Evolutionary conservation across 2,888 invertebrate species (phyloP).

Genomic region (Ecliptopera silaceata): DNA sequence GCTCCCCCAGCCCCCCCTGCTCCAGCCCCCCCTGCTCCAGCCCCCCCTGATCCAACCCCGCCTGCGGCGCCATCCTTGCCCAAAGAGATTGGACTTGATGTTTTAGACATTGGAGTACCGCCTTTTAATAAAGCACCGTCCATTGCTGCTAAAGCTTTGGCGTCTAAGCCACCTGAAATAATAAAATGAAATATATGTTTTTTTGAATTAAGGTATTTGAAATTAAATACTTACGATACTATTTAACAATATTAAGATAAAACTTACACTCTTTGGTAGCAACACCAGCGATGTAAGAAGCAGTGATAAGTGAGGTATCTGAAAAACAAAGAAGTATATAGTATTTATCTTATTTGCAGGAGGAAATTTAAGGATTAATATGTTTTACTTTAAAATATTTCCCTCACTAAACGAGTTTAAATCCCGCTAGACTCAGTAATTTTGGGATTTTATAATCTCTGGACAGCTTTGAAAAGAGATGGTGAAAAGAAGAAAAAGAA

Average conservation of each 20-base stretch:
- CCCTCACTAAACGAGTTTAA: too few relatives aligned
- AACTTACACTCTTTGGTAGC: conserved; percentile 59
- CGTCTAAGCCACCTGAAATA: conserved; percentile 52
- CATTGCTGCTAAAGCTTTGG: conserved; percentile 44
- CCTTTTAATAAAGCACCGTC: conserved; percentile 15
- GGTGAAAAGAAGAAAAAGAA: too few relatives aligned
- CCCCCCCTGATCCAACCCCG: neutral
- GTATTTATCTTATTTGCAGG: too few relatives aligned
- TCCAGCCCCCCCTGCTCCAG: conserved; percentile 7
- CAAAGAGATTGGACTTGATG: neutral
- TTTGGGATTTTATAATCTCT: too few relatives aligned
- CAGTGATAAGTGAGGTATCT: conserved; percentile 51
- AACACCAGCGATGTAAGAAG: conserved; percentile 51
- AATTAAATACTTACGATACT: too few relatives aligned
- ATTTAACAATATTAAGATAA: too few relatives aligned
- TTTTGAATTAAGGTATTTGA: too few relatives aligned
- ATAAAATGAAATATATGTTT: too few relatives aligned
- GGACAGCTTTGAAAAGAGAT: too few relatives aligned
- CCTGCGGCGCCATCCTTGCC: neutral
- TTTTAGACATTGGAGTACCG: neutral
- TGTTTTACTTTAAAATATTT: too few relatives aligned
- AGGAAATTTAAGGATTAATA: too few relatives aligned
- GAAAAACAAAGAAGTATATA: conserved; percentile 34
- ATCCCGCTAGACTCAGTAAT: too few relatives aligned
- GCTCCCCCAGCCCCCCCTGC: neutral